phyloP scores from a whole-genome alignment of 1,140 invertebrate species.

The Papilio helenus region DNA sequence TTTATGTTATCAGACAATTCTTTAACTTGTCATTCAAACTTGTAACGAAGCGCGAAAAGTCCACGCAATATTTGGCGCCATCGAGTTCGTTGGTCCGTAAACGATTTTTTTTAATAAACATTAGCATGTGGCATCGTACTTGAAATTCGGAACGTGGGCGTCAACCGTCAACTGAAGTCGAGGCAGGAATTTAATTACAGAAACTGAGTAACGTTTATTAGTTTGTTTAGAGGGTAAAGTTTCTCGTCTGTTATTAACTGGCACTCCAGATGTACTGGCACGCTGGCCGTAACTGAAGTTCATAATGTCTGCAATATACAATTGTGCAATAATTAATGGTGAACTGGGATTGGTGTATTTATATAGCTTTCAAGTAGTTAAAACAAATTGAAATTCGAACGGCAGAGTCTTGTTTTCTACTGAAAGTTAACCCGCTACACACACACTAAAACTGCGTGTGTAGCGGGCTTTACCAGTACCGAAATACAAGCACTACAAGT shows the following conservation, averaged over 20 bases:
- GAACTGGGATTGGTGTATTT: neutral
- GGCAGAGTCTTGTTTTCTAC: neutral
- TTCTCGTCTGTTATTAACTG: conserved; percentile 60
- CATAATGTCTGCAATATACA: neutral
- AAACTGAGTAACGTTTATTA: conserved; percentile 61
- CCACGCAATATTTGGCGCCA: conserved; percentile 18
- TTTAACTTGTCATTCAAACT: conserved; percentile 19
- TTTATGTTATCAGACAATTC: neutral
- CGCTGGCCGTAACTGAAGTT: conserved; percentile 51
- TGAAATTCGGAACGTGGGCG: conserved; percentile 6
- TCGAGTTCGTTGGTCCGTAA: neutral
- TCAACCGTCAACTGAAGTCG: conserved; percentile 23
- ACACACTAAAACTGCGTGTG: too few relatives aligned
- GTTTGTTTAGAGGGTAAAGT: conserved; percentile 53
- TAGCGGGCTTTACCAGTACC: too few relatives aligned
- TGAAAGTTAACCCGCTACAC: neutral
- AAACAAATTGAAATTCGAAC: neutral
- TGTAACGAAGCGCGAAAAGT: neutral
- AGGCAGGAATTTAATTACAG: conserved; percentile 58
- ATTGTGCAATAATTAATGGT: neutral
- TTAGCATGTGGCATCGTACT: conserved; percentile 16
- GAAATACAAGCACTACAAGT: too few relatives aligned
- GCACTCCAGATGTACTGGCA: conserved; percentile 50
- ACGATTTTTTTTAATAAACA: conserved; percentile 17
- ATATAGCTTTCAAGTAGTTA: neutral